Conservation (phyloP, 2,888 invertebrate species). For the Brenthis hecate region DNA sequence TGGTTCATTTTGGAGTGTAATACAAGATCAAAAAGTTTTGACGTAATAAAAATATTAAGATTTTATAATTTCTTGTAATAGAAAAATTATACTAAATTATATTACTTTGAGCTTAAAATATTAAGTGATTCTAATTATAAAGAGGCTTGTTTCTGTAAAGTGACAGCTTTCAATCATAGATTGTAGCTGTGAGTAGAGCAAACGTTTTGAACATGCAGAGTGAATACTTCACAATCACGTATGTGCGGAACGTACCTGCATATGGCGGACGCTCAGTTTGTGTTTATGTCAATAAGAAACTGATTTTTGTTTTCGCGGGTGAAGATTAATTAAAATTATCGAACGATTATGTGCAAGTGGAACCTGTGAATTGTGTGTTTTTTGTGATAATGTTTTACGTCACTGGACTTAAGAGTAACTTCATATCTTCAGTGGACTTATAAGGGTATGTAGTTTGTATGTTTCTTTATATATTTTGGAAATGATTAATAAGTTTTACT, state of each 20-base stretch:
- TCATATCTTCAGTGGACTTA: slow-evolving; percentile 67
- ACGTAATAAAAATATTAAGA: background rate
- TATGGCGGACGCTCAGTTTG: slow-evolving; percentile 82
- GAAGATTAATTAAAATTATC: slow-evolving; percentile 71
- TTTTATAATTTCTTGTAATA: background rate
- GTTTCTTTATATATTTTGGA: slow-evolving; percentile 62
- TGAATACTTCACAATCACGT: slow-evolving; percentile 47
- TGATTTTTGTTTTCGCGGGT: slow-evolving; percentile 81
- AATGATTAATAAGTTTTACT: slow-evolving; percentile 44
- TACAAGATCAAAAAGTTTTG: slow-evolving; percentile 8
- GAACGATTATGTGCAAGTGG: slow-evolving; percentile 72
- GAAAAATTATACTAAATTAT: background rate
- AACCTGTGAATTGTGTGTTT: slow-evolving; percentile 72
- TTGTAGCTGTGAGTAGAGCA: slow-evolving; percentile 29
- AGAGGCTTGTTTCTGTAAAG: slow-evolving; percentile 26
- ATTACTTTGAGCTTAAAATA: background rate
- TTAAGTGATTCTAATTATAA: background rate
- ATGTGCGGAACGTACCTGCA: slow-evolving; percentile 76
- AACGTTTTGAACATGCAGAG: slow-evolving; percentile 42
- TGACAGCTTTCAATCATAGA: slow-evolving; percentile 44
- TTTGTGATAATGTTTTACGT: slow-evolving; percentile 76
- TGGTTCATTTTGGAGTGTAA: background rate
- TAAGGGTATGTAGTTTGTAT: slow-evolving; percentile 78
- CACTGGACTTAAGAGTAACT: slow-evolving; percentile 71
- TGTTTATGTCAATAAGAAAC: slow-evolving; percentile 82